A percentile compares a stretch with the other conserved stretches of the same genome.
Conservation (phyloP, 2,113 vertebrate species). For the Miniopterus natalensis region DNA sequence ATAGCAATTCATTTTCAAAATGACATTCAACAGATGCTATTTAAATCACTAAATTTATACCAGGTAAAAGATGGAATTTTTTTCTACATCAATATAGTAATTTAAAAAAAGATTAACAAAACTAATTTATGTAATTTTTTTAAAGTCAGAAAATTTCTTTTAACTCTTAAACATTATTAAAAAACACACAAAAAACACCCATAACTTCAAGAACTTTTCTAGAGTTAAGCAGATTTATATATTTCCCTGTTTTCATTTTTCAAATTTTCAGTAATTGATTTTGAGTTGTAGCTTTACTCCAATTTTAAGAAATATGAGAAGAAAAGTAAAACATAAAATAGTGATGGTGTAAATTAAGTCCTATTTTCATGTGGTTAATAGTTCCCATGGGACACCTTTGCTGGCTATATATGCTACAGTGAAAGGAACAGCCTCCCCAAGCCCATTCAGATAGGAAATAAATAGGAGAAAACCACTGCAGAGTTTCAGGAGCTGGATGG, state of each 20-base stretch:
- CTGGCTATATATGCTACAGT: neutral
- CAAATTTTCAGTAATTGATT: neutral
- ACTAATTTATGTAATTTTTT: neutral
- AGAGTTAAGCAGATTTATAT: neutral
- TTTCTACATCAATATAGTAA: neutral
- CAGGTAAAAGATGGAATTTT: neutral
- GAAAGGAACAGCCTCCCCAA: neutral
- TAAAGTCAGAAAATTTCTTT: neutral
- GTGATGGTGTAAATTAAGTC: neutral
- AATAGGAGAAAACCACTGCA: neutral
- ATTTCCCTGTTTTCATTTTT: neutral
- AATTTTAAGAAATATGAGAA: neutral
- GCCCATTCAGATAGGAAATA: neutral
- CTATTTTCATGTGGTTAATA: neutral
- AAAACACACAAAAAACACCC: neutral
- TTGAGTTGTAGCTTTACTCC: neutral
- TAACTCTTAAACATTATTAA: neutral
- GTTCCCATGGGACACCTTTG: neutral
- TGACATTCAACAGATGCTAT: neutral
- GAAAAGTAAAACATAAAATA: neutral
- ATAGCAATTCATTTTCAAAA: conserved; percentile 25
- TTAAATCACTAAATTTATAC: conserved; percentile 2
- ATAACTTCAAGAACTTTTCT: neutral
- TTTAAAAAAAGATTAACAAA: conserved; percentile 1
- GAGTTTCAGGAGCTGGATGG: neutral